These are phyloP conservation scores for Pelecanus crispus DNA, from an alignment of 2,113 vertebrate species.

Conservation along the genomic window DNA sequence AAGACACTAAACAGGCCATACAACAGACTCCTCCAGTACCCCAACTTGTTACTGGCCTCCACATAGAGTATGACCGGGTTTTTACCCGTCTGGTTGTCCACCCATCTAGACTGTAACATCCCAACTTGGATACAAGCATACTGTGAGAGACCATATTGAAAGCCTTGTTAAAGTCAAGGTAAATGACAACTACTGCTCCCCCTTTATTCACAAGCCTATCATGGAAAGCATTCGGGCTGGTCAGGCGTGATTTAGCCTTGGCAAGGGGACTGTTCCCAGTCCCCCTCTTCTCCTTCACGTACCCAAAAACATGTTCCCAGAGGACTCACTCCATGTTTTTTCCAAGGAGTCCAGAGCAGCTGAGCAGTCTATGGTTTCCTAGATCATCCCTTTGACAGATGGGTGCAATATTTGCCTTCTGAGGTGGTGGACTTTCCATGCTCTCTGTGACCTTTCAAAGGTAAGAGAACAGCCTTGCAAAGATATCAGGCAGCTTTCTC, in stretches of 20 bases:
- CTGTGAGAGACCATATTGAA: not conserved
- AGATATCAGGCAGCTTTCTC: not conserved
- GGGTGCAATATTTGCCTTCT: not conserved
- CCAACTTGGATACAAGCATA: not conserved
- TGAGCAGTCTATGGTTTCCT: not conserved
- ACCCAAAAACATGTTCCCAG: not conserved
- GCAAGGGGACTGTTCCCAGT: not conserved
- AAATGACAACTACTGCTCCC: not conserved
- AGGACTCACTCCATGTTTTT: not conserved
- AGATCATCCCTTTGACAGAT: not conserved
- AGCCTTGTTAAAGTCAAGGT: not conserved
- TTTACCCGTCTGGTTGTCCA: not conserved
- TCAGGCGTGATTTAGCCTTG: not conserved
- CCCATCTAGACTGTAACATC: not conserved
- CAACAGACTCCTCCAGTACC: not conserved
- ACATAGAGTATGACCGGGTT: accelerated
- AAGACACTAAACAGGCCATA: not conserved
- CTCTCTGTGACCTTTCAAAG: not conserved
- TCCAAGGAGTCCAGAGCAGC: not conserved
- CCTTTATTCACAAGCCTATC: not conserved
- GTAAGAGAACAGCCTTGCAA: not conserved
- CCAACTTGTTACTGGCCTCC: not conserved
- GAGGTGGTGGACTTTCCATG: not conserved
- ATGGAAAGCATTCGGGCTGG: not conserved
- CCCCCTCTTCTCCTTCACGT: not conserved